A percentile compares a stretch with the other conserved stretches of the same genome.
Conservation (phyloP, 2,888 invertebrate genomes). For the Lithophane semibrunnea region DNA sequence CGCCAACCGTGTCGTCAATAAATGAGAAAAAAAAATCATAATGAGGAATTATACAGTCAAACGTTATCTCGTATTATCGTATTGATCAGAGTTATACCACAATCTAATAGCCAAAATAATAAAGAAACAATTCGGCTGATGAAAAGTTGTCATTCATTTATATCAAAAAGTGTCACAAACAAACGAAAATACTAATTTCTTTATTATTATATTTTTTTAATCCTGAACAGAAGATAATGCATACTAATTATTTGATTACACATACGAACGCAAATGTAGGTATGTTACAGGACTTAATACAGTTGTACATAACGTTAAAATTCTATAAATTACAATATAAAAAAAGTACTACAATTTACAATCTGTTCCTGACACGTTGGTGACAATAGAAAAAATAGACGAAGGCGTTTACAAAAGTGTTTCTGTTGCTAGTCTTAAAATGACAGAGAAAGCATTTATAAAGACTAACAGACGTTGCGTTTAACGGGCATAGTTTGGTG, state of each 20-base stretch:
- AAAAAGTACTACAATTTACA: neutral
- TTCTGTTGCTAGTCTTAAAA: neutral
- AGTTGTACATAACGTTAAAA: neutral
- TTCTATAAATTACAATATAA: neutral
- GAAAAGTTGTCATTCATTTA: neutral
- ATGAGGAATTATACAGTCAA: neutral
- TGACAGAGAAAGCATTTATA: neutral
- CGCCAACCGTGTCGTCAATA: too few species aligned
- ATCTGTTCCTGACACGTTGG: neutral
- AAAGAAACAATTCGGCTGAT: neutral
- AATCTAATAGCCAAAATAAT: neutral
- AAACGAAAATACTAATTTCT: conserved; percentile 3
- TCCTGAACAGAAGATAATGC: conserved; percentile 6
- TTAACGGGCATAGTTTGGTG: neutral
- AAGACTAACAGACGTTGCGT: neutral
- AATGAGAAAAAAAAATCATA: neutral
- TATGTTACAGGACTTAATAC: neutral
- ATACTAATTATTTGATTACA: conserved; percentile 22
- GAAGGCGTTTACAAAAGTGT: neutral
- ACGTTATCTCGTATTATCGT: neutral
- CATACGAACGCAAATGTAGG: neutral
- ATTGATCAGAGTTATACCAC: neutral
- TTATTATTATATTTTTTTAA: neutral
- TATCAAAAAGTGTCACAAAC: conserved; percentile 23
- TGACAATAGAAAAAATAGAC: neutral